Evolutionary conservation across 2,113 vertebrate genomes (phyloP).

Genomic region (Mobula hypostoma): DNA sequence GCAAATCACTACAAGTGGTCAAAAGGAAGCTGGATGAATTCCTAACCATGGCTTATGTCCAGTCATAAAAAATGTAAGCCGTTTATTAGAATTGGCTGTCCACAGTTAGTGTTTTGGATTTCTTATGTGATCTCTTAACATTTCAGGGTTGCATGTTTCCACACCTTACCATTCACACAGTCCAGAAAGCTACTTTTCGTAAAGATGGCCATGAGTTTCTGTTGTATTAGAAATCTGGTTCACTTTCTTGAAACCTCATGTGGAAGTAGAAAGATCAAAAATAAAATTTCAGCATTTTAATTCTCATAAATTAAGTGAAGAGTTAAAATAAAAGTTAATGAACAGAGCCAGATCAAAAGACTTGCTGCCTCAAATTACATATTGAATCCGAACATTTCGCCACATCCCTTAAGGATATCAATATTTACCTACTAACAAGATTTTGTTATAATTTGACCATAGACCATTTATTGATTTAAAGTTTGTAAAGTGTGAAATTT

Average conservation of each 20-base stretch:
- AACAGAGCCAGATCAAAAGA: background rate
- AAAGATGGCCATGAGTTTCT: background rate
- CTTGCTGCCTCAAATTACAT: background rate
- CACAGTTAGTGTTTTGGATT: background rate
- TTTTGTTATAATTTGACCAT: background rate
- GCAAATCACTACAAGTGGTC: background rate
- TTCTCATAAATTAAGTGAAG: background rate
- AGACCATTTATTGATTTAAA: background rate
- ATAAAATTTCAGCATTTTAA: background rate
- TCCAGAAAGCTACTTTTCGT: background rate
- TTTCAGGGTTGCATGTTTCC: background rate
- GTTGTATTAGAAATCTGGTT: background rate
- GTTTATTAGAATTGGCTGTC: background rate
- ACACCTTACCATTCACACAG: background rate
- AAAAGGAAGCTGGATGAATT: background rate
- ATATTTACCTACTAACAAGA: background rate
- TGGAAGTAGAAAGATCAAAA: background rate
- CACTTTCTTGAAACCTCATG: background rate
- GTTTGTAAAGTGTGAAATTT: background rate
- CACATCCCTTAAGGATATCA: background rate
- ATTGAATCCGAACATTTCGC: background rate
- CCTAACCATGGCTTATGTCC: background rate
- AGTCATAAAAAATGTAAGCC: background rate
- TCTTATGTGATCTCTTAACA: background rate
- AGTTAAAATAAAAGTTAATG: background rate